Conservation (phyloP, 2,113 vertebrate genomes). For the Phyllostomus discolor region DNA sequence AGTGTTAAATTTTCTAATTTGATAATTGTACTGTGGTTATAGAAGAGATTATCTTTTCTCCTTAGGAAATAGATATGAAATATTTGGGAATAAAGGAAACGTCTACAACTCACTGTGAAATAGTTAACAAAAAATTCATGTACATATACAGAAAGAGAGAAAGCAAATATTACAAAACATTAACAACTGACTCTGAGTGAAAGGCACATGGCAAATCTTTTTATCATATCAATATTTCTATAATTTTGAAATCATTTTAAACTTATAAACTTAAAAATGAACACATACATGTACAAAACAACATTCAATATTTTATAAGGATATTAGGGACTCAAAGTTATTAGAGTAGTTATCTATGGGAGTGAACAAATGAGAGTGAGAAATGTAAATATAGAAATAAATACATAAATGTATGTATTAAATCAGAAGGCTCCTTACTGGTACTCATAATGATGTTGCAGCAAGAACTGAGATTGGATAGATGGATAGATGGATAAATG, state of each 20-base stretch:
- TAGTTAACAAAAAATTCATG: not conserved
- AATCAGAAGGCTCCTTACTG: not conserved
- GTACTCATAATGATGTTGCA: not conserved
- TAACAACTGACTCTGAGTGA: not conserved
- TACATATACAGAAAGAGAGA: not conserved
- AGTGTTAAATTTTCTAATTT: not conserved
- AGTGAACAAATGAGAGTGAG: not conserved
- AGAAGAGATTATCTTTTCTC: not conserved
- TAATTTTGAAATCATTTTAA: slow-evolving; percentile 11
- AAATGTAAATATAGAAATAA: not conserved
- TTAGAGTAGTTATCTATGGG: not conserved
- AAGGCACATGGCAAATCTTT: not conserved
- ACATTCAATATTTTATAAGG: not conserved
- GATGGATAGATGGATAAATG: not conserved
- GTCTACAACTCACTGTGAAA: slow-evolving; percentile 21
- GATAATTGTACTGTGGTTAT: not conserved
- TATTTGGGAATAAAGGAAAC: not conserved
- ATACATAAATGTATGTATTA: not conserved
- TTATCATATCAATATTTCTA: not conserved
- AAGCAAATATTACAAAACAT: slow-evolving; percentile 13
- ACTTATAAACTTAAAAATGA: not conserved
- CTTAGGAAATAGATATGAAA: slow-evolving; percentile 1
- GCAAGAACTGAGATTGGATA: not conserved
- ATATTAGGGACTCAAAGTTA: not conserved
- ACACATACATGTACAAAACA: not conserved